Percentiles rank a stretch among this genome's conserved stretches.
Conservation (phyloP, 2,888 invertebrate genomes). For the Cephus pulcher region DNA sequence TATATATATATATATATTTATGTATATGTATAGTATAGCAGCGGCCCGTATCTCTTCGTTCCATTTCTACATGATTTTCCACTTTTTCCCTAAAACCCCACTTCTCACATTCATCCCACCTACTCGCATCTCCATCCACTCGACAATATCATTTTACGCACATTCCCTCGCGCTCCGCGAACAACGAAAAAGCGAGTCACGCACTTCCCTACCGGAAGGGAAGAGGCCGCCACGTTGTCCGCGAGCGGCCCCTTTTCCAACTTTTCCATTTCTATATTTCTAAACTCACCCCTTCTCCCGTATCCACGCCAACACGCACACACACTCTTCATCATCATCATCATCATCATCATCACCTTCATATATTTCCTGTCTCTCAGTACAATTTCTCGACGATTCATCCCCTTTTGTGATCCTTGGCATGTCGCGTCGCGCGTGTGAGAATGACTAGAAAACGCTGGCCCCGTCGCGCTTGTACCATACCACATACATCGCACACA, state of each 20-base stretch:
- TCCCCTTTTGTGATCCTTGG: background rate
- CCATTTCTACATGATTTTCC: background rate
- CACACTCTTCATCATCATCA: background rate
- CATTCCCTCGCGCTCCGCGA: background rate
- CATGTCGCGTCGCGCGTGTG: slow-evolving; percentile 23
- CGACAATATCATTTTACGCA: background rate
- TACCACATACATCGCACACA: slow-evolving; percentile 14
- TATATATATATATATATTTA: background rate
- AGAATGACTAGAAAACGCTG: slow-evolving; percentile 44
- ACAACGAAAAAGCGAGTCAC: background rate
- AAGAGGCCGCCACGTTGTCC: background rate
- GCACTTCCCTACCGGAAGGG: background rate
- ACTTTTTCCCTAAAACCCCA: background rate
- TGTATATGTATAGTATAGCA: background rate
- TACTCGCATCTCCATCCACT: background rate
- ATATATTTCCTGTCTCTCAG: background rate
- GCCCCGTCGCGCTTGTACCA: slow-evolving; percentile 26
- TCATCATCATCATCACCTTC: no score
- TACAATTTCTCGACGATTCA: background rate
- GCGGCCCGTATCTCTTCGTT: background rate
- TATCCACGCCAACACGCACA: background rate
- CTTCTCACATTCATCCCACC: background rate
- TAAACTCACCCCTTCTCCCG: background rate
- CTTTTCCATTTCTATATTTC: background rate
- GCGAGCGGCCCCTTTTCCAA: background rate